Evolutionary conservation across 2,113 vertebrate genomes (phyloP).

Genomic region (Colius striatus): DNA sequence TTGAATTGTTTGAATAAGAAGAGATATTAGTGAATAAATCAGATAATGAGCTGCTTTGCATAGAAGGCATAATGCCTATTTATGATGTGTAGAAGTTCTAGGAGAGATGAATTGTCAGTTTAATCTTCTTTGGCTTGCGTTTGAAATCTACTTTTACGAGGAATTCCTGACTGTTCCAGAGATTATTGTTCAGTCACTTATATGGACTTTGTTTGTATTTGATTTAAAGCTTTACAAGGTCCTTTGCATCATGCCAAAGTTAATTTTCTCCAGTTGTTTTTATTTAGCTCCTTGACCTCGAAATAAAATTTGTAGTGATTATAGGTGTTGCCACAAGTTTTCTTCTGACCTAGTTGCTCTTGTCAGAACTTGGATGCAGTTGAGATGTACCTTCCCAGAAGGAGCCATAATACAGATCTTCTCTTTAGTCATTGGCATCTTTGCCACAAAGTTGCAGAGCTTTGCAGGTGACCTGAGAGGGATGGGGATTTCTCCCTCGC

Average conservation of each 20-base stretch:
- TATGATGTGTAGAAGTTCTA: constrained; percentile 19
- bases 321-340: not conserved
- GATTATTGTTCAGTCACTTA: not conserved
- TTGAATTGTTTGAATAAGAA: constrained; percentile 38
- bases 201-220: not conserved
- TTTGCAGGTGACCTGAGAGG: not conserved
- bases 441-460: not conserved
- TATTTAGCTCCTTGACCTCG: not conserved
- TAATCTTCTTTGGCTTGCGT: constrained; percentile 53
- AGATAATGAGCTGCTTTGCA: constrained; percentile 45
- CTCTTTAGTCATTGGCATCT: not conserved
- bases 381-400: not conserved
- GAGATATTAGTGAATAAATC: constrained; percentile 30
- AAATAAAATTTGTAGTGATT: not conserved
- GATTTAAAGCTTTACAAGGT: not conserved
- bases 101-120: constrained; percentile 5
- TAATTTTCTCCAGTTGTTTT: not conserved
- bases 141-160: constrained; percentile 36
- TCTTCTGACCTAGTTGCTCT: not conserved
- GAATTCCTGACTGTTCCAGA: not conserved
- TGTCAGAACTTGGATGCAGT: not conserved
- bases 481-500: not conserved
- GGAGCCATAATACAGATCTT: not conserved
- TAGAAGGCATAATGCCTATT: constrained; percentile 19
- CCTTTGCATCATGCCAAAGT: not conserved